Base-by-base conservation (phyloP, 2,888 invertebrate genomes). In the Synergus gifuensis region DNA sequence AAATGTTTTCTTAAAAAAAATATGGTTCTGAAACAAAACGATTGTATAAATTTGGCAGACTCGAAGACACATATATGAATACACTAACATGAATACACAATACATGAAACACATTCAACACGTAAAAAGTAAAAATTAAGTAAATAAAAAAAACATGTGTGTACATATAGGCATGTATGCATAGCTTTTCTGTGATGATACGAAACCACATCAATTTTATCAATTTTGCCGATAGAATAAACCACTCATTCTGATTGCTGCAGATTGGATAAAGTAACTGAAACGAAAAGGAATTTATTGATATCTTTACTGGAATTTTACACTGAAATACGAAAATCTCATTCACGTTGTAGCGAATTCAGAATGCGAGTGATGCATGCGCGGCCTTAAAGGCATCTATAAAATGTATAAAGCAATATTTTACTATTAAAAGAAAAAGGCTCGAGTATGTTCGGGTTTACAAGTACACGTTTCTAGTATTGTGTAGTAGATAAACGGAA, bases 351-450 rank as follows among this genome's bases (percentile, higher is more conserved):
- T 36, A 73, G 36, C 28, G 73, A 73, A 54, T 54, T 76, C 36
- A 46, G 76, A 79, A 67, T 73, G 11, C 4, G 49, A 60, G 79
- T 77, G 76, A 84, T 76, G 83, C 85, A 82, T 83, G 81, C 83
- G 88, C 85, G 86, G 86, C 86, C 87, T 88, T 86, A 85, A 83
- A 60, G 86, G 86, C 86, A 83, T 84, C 81, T 84, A 86, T 80
- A 84, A 87, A 86, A 85, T 76, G 84, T 88, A 86, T 84, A 88
- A 88, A 88, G 85, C 84, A 87, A 89, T 89, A 89, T 89, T 89
- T 89, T 89, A 87, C 85, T 89, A 88, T 88, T 85, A 80, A 84
- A 87, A 82, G 76, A 76, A 77, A 77, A 46, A 16, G 76, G 49
- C 73, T 73, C 76, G 76, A 44, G 16, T 5, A 62, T 76, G n/a